Conservation (phyloP, 2,113 vertebrate species). For the Cepphus grylle region DNA sequence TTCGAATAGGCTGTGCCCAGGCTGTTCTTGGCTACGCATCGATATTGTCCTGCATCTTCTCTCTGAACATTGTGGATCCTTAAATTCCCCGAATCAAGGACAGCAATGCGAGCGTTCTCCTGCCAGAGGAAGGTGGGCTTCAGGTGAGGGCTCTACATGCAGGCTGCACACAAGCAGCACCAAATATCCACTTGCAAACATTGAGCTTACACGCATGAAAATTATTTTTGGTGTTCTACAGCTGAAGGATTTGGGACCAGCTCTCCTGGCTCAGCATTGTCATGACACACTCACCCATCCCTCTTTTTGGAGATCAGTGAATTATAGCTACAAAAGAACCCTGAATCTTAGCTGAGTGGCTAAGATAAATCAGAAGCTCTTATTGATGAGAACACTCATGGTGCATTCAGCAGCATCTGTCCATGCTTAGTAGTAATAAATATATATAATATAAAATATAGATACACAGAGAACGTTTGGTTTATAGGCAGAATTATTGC, state of each 20-base stretch:
- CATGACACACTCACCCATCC: background rate
- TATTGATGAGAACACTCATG: background rate
- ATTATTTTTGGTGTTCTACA: background rate
- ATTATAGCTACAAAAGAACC: background rate
- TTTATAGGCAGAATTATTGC: background rate
- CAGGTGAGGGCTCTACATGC: background rate
- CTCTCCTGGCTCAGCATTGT: background rate
- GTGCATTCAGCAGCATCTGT: background rate
- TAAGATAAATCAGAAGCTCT: background rate
- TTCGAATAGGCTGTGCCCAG: conserved; percentile 92
- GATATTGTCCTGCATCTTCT: conserved; percentile 93
- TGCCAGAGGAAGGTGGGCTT: conserved; percentile 30
- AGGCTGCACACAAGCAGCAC: background rate
- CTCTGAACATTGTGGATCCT: conserved; percentile 93
- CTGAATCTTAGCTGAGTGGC: background rate
- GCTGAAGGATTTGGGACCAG: background rate
- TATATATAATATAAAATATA: background rate
- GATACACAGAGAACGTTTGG: background rate
- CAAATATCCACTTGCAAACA: background rate
- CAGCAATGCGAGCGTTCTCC: conserved; percentile 85
- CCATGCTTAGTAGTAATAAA: background rate
- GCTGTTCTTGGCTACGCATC: conserved; percentile 94
- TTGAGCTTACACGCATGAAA: background rate
- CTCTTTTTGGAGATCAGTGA: background rate
- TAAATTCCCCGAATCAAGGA: conserved; percentile 91